Evolutionary conservation across 2,797 vertebrate species (phyloP), one percentile per base, ranked within the genome.

Genomic region (Thaleichthys pacificus): DNA sequence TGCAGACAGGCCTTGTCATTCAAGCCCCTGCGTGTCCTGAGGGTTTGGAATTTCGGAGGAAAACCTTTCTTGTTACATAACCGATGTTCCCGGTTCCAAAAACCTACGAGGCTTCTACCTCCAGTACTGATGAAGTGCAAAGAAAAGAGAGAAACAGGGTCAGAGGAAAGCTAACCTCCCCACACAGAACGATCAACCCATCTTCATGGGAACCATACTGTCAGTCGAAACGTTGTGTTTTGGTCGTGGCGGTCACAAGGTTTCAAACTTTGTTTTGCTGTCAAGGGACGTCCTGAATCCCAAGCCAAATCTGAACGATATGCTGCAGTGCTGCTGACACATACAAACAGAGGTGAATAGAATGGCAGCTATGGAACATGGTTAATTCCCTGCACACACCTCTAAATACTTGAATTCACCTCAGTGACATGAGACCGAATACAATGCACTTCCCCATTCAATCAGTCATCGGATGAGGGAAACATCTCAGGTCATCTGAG

Each of bases 101-200:
- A 61, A 28, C 49, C 47, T 56, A 19, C 19, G 2, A 38, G 62
- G 62, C 62, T 19, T 22, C 12, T 3, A 42, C 32, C 1, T 64
- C 32, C 32, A 64, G 17, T 22, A n/a, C 24, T 0, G 61, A 75
- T 83, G 83, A 88, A 84, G 7, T 0, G 35, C 67, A 72, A 64
- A 60, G 19, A 72, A 78, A 49, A 0, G 1, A 0, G 6, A 67
- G 35, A 67, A 65, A 69, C 80, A 88, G 82, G 80, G 86, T 87
- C 81, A 76, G 2, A 64, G 66, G 82, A 82, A 87, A 89, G 79
- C 64, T 65, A 83, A 88, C 85, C 83, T 78, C 68, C 24, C 66
- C 0, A 0, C 42, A 64, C 26, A 81, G 75, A 84, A 76, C 76
- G 68, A 76, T 66, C 35, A 24, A 75, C 71, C 21, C 74, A 72